phyloP scores from a whole-genome alignment of 2,113 vertebrate genomes.

The Dromaius novaehollandiae region DNA sequence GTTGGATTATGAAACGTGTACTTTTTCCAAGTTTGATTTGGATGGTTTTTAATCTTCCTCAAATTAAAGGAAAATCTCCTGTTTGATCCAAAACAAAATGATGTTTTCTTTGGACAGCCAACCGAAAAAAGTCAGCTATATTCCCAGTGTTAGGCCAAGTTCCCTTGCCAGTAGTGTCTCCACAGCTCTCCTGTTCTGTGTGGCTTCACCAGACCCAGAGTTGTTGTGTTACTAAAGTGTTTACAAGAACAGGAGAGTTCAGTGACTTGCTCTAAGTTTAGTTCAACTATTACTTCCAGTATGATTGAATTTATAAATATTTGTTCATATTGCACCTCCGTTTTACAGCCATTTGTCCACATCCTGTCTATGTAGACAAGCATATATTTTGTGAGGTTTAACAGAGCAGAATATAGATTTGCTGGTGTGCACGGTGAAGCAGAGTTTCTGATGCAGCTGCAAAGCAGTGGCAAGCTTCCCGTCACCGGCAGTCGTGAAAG shows the following conservation, averaged over 20 bases:
- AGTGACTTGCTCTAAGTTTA: not conserved
- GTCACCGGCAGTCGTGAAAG: fast-evolving
- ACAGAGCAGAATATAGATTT: not conserved
- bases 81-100: constrained; percentile 44
- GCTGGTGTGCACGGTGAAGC: not conserved
- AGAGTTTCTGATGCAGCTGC: not conserved
- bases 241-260: not conserved
- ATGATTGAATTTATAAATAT: constrained; percentile 12
- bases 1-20: not conserved
- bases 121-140: not conserved
- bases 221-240: not conserved
- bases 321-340: not conserved
- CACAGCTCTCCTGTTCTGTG: not conserved
- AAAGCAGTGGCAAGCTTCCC: not conserved
- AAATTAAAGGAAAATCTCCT: constrained; percentile 56
- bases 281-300: not conserved
- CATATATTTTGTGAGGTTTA: not conserved
- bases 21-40: constrained; percentile 45
- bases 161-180: not conserved
- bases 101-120: constrained; percentile 28
- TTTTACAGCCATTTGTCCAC: constrained; percentile 38
- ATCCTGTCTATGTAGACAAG: not conserved
- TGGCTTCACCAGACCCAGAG: not conserved
- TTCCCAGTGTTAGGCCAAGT: not conserved
- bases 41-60: constrained; percentile 34